Evolutionary conservation across 2,113 vertebrate species (phyloP).

Genomic region (Ciconia boyciana): DNA sequence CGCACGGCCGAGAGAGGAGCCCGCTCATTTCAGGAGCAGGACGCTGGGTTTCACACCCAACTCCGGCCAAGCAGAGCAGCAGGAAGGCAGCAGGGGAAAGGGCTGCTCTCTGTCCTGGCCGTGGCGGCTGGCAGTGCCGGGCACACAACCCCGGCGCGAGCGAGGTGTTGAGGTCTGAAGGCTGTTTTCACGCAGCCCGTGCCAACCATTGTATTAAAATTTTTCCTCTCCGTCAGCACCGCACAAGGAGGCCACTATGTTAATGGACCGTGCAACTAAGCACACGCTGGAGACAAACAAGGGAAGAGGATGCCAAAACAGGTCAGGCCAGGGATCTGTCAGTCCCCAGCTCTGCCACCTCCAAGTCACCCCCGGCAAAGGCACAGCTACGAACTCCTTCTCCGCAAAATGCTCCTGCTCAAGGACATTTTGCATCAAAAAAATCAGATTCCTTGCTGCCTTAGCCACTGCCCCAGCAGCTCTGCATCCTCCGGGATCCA

Average conservation of each 20-base stretch:
- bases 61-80: background rate
- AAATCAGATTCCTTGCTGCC: accelerated
- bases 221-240: background rate
- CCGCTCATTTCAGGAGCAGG: background rate
- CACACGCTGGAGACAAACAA: background rate
- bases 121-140: background rate
- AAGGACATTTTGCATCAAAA: background rate
- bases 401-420: background rate
- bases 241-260: background rate
- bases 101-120: background rate
- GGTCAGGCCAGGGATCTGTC: background rate
- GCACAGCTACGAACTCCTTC: background rate
- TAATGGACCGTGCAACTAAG: background rate
- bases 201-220: background rate
- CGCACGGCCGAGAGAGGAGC: background rate
- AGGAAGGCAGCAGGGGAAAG: background rate
- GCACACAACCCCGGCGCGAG: background rate
- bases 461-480: background rate
- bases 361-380: background rate
- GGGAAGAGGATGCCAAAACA: background rate
- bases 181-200: background rate
- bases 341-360: background rate
- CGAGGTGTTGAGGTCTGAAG: background rate
- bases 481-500: background rate
- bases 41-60: accelerated